These are phyloP conservation scores for Thysanoteuthis rhombus DNA, from an alignment of 2,888 invertebrate species.

Conservation along the genomic window DNA sequence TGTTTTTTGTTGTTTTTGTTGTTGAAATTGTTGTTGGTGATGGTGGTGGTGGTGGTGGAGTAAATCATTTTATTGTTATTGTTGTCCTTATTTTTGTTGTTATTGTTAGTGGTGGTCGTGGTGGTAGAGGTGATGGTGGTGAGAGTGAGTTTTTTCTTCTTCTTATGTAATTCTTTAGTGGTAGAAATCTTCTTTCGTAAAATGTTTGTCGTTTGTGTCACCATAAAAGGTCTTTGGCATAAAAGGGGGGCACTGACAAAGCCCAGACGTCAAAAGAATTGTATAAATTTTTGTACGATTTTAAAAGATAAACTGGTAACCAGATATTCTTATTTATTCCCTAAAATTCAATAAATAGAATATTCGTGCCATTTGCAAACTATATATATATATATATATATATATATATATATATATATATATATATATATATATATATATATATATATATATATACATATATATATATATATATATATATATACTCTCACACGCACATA, in stretches of 20 bases:
- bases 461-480: slow-evolving; percentile 21
- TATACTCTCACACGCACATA: neutral
- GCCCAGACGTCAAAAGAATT: no score
- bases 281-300: no score
- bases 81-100: neutral
- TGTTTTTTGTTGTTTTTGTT: neutral
- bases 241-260: no score
- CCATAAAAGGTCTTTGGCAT: no score
- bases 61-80: neutral
- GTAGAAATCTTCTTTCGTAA: no score
- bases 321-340: no score
- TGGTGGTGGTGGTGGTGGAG: neutral
- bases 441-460: neutral
- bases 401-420: slow-evolving; percentile 1
- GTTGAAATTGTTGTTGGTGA: neutral
- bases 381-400: slow-evolving; percentile 17
- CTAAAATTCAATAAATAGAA: no score
- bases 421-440: slow-evolving; percentile 1
- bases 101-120: neutral
- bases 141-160: neutral
- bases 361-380: no score
- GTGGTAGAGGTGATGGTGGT: neutral
- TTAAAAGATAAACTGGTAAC: no score
- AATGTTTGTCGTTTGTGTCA: no score
- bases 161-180: no score